Base-by-base conservation (phyloP, 1,140 invertebrate genomes). In the Brachystomella parvula region DNA sequence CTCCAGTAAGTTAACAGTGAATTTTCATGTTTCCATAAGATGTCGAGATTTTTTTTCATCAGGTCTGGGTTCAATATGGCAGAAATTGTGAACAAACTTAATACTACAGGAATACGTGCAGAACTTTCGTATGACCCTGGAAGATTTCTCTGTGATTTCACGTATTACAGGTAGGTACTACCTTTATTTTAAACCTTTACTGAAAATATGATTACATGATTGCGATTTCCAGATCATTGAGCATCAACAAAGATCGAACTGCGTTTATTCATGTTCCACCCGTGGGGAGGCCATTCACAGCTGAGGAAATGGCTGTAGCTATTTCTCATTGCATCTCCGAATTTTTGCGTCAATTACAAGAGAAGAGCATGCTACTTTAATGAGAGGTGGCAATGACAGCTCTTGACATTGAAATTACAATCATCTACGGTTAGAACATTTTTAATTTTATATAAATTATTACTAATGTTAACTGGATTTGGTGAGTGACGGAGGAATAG, bases 191-290 rank as follows among this genome's bases (percentile, higher is more conserved):
- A 17, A 15, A 53, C 24, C 21, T 53, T 6, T 53, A 15, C 49
- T 17, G 49, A 9, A n/a, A 44, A 9, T 44, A 12, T 9, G n/a
- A n/a, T 44, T 44, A 44, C 9, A n/a, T 9, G n/a, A 53, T 17
- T 53, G 12, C 24, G 9, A 6, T 53, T 17, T 53, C 21, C 21
- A 53, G 49, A 26, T 82, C 80, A 30, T 72, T 83, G 56, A 73
- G 75, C 65, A 76, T 80, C 33, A 75, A 81, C 69, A 71, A 68
- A 53, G 71, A 69, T 21, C 70, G 77, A 24, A 75, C 79, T n/a
- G 79, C 80, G 1, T 83, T 83, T 71, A 79, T 83, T 44, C 81
- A 83, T 69, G 80, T 83, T 21, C 82, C 82, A 32, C 77, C 78
- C 19, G 66, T 82, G 21, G 72, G 78, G 60, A 69, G 67, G 49